Base-by-base conservation (phyloP, 1,140 invertebrate species). In the Cotesia glomerata region DNA sequence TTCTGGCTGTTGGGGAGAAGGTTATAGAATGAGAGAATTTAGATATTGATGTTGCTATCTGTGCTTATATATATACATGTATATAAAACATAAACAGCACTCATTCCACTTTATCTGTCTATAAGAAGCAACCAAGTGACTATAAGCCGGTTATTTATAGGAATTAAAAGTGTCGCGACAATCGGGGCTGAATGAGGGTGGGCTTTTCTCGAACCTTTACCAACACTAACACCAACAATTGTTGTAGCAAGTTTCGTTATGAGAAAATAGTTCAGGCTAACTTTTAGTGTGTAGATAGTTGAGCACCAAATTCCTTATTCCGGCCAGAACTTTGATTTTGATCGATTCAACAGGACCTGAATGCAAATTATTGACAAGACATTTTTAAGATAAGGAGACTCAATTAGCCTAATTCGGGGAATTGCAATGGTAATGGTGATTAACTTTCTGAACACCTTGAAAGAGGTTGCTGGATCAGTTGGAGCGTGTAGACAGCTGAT, bases 111-210 rank as follows among this genome's bases (percentile, higher is more conserved):
- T 56, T 61, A 35, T 32, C 32, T 61, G 18, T 18, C 63, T 71
- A 56, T 45, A 36, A 72, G 70, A 72, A 56, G 62, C 70, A 72
- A 35, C 58, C 51, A 52, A 72, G 70, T 72, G 70, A 51, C 69
- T 71, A 69, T 71, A 72, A 66, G 69, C 67, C 52, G 66, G 69
- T 71, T 74, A 71, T 74, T 74, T 74, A 74, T 74, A 74, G 73
- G 70, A 74, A 71, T 74, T 74, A 72, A 74, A 74, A 74, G 69
- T 71, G 69, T 74, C 64, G 64, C 32, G 64, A 63, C 45, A 49
- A 68, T 72, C 70, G 63, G 70, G 64, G 52, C 16, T 32, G 67
- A 54, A 49, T 26, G 64, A 51, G 58, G 69, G 69, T 49, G 59
- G 64, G 63, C 64, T 62, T 72, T 67, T 67, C 61, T 51, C 35